These are phyloP conservation scores for Pseudomyrmex pallidus DNA, from an alignment of 1,140 invertebrate species.

Conservation along the genomic window DNA sequence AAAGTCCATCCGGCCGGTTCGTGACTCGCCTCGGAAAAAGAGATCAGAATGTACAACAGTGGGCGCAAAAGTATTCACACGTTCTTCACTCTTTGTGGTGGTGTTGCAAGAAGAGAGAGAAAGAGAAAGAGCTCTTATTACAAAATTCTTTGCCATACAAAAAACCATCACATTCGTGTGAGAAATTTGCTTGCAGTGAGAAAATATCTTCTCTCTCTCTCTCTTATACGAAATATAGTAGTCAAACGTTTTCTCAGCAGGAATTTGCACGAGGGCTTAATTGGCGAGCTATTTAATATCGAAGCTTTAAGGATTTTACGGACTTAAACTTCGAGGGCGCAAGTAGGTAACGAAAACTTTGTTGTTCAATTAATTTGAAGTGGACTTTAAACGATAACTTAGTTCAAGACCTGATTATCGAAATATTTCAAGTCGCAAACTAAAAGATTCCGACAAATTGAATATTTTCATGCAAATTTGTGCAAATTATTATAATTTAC, in stretches of 20 bases:
- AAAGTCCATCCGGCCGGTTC: slow-evolving; percentile 66
- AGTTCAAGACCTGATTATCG: slow-evolving; percentile 32
- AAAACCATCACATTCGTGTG: too few species aligned
- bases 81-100: too few species aligned
- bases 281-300: slow-evolving; percentile 57
- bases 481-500: background rate
- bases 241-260: background rate
- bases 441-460: slow-evolving; percentile 41
- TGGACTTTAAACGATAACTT: slow-evolving; percentile 38
- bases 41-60: slow-evolving; percentile 54
- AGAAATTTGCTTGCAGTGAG: too few species aligned
- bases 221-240: background rate
- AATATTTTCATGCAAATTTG: slow-evolving; percentile 11
- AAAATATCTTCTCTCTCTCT: slow-evolving; percentile 24
- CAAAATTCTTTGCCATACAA: too few species aligned
- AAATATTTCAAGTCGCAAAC: slow-evolving; percentile 48
- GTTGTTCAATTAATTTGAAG: slow-evolving; percentile 52
- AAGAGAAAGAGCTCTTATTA: too few species aligned
- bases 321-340: slow-evolving; percentile 34
- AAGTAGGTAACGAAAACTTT: slow-evolving; percentile 42
- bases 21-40: slow-evolving; percentile 66
- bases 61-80: too few species aligned
- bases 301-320: slow-evolving; percentile 44
- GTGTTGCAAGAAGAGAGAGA: too few species aligned
- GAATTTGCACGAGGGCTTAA: slow-evolving; percentile 34